These are phyloP conservation scores for Melanocharis versteri DNA, from an alignment of 2,113 vertebrate species.

Conservation along the genomic window DNA sequence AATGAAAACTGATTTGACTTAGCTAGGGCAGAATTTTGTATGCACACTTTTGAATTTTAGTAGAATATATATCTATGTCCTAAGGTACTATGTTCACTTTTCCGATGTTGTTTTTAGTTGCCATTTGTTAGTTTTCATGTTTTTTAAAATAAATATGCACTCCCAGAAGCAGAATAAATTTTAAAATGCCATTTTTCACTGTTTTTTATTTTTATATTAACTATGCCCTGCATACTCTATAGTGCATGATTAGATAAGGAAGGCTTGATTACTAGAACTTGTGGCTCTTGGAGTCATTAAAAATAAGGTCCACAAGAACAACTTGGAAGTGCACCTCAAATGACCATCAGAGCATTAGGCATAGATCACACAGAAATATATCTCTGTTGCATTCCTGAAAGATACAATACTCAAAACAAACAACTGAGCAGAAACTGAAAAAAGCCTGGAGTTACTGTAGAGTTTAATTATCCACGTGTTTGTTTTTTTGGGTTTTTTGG, in stretches of 20 bases:
- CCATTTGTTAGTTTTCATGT: background rate
- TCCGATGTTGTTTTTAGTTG: background rate
- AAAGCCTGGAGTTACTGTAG: background rate
- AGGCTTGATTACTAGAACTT: background rate
- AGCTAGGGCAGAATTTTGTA: background rate
- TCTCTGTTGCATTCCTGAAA: background rate
- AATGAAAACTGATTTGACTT: constrained; percentile 6
- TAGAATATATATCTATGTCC: background rate
- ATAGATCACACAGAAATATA: background rate
- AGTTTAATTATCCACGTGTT: background rate
- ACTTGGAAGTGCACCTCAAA: background rate
- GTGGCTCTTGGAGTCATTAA: background rate
- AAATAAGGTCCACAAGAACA: background rate
- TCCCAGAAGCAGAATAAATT: background rate
- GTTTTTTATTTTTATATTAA: background rate
- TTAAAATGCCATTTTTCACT: background rate
- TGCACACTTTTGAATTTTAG: background rate
- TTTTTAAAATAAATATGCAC: background rate
- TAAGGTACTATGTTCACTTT: background rate
- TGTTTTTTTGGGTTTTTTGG: background rate
- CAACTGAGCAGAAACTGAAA: background rate
- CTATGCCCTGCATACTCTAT: background rate
- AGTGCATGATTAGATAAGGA: background rate
- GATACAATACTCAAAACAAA: background rate
- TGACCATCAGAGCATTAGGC: background rate